Conservation (phyloP, 2,113 vertebrate genomes). For the Strigops habroptila region DNA sequence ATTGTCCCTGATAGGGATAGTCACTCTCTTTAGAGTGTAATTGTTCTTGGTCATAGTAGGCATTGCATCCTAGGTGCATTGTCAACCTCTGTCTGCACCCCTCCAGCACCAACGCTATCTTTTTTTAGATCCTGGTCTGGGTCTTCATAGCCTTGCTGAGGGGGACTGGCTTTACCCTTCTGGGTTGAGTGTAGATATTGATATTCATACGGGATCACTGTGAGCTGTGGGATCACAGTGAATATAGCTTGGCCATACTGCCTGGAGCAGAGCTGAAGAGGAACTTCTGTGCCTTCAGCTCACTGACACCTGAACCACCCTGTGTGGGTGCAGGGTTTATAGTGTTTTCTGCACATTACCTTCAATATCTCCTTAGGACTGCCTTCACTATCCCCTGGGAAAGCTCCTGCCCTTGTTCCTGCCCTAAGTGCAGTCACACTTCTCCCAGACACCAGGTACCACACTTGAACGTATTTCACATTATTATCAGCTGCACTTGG, state of each 20-base stretch:
- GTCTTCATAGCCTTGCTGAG: not conserved
- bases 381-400: not conserved
- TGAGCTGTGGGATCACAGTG: not conserved
- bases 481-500: accelerated
- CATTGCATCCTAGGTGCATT: accelerated
- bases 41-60: not conserved
- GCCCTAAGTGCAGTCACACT: no score
- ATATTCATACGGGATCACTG: accelerated
- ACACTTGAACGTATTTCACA: not conserved
- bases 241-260: accelerated
- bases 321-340: not conserved
- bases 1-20: not conserved
- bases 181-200: not conserved
- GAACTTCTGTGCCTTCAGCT: not conserved
- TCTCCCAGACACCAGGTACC: not conserved
- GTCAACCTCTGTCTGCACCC: not conserved
- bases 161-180: not conserved
- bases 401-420: not conserved
- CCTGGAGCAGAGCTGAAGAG: not conserved
- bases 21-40: not conserved
- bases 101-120: accelerated
- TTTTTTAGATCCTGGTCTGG: not conserved
- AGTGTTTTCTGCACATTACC: not conserved
- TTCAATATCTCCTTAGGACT: accelerated
- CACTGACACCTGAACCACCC: not conserved